Base-by-base conservation (phyloP, 1,140 invertebrate genomes). In the Hyposmocoma kahamanoa region DNA sequence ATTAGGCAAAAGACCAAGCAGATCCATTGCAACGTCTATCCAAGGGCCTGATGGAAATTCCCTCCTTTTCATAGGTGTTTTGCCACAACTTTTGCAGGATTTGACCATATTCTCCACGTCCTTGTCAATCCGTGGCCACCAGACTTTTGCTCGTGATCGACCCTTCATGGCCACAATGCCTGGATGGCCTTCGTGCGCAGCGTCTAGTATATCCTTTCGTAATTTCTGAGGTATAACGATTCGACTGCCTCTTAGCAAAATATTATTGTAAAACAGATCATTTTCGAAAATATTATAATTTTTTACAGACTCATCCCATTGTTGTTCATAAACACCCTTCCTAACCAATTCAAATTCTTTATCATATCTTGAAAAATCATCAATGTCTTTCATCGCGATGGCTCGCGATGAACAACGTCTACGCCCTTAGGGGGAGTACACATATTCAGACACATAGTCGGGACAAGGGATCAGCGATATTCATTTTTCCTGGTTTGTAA, bases 81-180 rank as follows among this genome's bases (percentile, higher is more conserved):
- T 56, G 15, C 46, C 19, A 22, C 88, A 89, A 22, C 62, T 59
- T 11, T 57, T 52, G 53, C 88, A 90, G 2, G 38, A n/a, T 52
- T 76, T 78, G 3, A 80, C 64, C 19, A 63, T 54, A 8, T 56
- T 60, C 68, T 86, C 80, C 1, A 70, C 73, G 10, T 87, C 73
- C 38, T 61, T 56, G 51, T 90, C 82, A 0, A 89, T 77, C n/a
- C 55, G 56, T 9, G 69, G 72, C 86, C 86, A 90, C 79, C 82
- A 89, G 8, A 88, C 67, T 62, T 88, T 86, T 11, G 54, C 65
- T 20, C 87, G 24, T 3, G 88, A 74, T n/a, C 87, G 28, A 0
- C 68, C 49, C 63, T 90, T 90, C 87, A 89, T 90, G 2, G 68
- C 69, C 0, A 75, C 72, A 4, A 88, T 78, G 3, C 88, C 87